Evolutionary conservation across 1,140 invertebrate species (phyloP).

Genomic region (Pogonognathellus flavescens): DNA sequence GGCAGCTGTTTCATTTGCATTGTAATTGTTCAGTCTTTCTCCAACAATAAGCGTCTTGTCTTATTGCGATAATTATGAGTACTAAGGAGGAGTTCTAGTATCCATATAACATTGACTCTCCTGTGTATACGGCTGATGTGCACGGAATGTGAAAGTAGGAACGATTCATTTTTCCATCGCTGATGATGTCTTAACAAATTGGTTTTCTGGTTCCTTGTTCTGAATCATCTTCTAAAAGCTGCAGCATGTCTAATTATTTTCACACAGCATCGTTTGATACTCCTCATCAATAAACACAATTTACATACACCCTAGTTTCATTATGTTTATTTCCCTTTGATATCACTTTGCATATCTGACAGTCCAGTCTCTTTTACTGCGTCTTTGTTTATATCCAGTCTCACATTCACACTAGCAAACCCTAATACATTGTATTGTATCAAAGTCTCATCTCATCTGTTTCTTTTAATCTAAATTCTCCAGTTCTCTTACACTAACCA

Average conservation of each 20-base stretch:
- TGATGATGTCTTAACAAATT: constrained; percentile 45
- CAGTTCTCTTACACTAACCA: not conserved
- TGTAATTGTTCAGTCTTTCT: constrained; percentile 13
- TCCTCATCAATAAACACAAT: too few species aligned
- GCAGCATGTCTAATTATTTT: not conserved
- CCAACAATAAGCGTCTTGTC: not conserved
- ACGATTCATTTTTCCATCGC: constrained; percentile 4
- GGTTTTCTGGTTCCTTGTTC: constrained; percentile 13
- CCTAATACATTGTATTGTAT: too few species aligned
- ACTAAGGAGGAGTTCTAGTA: not conserved
- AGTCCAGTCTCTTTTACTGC: too few species aligned
- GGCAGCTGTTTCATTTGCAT: constrained; percentile 13
- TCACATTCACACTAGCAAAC: too few species aligned
- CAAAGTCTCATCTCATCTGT: too few species aligned
- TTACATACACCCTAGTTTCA: too few species aligned
- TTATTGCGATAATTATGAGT: constrained; percentile 36
- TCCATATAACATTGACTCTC: constrained; percentile 15
- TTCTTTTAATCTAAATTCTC: too few species aligned
- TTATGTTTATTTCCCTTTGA: too few species aligned
- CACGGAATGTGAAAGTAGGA: not conserved
- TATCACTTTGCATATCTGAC: too few species aligned
- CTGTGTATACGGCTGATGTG: constrained; percentile 2
- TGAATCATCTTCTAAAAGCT: not conserved
- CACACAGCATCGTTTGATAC: too few species aligned
- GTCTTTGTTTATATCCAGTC: not conserved